Evolutionary conservation across 2,888 invertebrate species (phyloP).

Genomic region (Chloromyia formosa): DNA sequence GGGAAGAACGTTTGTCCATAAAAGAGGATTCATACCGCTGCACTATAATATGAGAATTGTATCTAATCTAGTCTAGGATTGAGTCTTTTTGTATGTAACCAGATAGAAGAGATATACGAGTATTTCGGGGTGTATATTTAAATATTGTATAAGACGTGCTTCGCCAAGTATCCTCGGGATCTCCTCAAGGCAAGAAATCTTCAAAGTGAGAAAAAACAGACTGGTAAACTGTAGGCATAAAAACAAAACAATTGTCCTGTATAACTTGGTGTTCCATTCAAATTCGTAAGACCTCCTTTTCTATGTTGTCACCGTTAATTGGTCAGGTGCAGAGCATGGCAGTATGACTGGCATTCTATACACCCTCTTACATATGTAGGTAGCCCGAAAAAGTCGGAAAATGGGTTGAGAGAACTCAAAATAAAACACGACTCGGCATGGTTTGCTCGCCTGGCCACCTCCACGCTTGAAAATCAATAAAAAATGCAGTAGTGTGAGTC

Average conservation of each 20-base stretch:
- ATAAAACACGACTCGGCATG: neutral
- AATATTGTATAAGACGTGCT: no score
- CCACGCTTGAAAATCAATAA: conserved; percentile 34
- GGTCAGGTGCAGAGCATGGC: neutral
- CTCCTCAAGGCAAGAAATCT: no score
- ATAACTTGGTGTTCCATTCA: neutral
- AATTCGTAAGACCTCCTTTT: neutral
- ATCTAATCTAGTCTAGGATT: no score
- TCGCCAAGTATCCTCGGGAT: no score
- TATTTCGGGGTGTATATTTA: no score
- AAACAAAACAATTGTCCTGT: neutral
- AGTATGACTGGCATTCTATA: neutral
- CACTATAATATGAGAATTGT: neutral
- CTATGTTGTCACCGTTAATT: conserved; percentile 10
- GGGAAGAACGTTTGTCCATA: no score
- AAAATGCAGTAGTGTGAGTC: neutral
- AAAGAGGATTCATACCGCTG: neutral
- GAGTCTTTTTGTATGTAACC: no score
- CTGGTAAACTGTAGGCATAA: neutral
- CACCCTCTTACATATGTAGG: neutral
- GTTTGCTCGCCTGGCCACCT: neutral
- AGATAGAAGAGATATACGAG: no score
- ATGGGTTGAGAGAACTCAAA: conserved; percentile 28
- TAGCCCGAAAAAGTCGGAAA: neutral
- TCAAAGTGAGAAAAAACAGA: no score